Evolutionary conservation across 2,113 vertebrate genomes (phyloP).

Genomic region (Catharus bicknelli): DNA sequence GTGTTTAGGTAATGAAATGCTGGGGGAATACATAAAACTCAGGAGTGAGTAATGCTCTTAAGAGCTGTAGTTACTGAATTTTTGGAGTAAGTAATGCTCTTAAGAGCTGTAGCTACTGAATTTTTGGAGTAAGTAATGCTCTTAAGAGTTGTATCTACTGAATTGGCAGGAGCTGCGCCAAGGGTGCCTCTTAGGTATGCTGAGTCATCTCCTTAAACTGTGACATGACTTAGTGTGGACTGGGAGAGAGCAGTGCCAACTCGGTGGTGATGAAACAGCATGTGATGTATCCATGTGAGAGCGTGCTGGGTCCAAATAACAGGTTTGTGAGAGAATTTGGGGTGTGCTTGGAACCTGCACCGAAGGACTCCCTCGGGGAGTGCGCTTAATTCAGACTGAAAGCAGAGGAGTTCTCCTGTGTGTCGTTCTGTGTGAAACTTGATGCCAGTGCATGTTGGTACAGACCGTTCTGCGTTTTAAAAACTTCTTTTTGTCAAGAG

Average conservation of each 20-base stretch:
- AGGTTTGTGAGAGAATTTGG: not conserved
- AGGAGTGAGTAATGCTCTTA: not conserved
- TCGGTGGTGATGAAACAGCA: not conserved
- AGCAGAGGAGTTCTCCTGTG: not conserved
- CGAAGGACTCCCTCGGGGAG: rapidly evolving
- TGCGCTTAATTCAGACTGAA: rapidly evolving
- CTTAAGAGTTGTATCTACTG: not conserved
- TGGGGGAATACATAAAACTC: rapidly evolving
- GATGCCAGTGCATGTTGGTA: not conserved
- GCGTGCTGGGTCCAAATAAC: rapidly evolving
- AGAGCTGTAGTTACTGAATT: too few relatives aligned
- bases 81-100: not conserved
- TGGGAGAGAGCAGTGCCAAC: not conserved
- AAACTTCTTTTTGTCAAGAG: not conserved
- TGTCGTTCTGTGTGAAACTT: not conserved
- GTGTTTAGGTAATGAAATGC: not conserved
- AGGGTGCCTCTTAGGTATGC: not conserved
- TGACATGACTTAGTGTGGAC: not conserved
- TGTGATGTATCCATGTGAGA: not conserved
- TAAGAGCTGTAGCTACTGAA: too few relatives aligned
- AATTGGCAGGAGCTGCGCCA: not conserved
- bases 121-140: not conserved
- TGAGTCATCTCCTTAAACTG: constrained; percentile 40
- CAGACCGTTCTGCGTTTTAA: not conserved
- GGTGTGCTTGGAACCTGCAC: not conserved